Base-by-base conservation (phyloP, 1,140 invertebrate species). In the Bilobella aurantiaca region DNA sequence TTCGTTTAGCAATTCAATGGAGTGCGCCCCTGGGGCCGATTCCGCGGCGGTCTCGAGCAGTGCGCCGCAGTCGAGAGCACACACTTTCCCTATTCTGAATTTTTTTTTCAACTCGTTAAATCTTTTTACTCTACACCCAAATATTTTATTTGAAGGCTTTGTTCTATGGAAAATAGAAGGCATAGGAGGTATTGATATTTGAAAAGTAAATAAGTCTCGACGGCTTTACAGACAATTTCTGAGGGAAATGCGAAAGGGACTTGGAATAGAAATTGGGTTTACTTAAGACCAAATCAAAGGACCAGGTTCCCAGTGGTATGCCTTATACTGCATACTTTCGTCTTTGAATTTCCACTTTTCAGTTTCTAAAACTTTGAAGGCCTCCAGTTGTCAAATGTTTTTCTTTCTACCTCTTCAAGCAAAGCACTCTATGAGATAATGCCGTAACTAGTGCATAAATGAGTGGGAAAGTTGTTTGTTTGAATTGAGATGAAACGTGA, bases 1-100 rank as follows among this genome's bases (percentile, higher is more conserved):
- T 72, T 67, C 67, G 65, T 67, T 72, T 72, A 69, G 67, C 67
- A 69, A 67, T 72, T 72, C 67, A 69, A 69, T 69, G 59, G 65
- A 72, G 62, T 67, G 67, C 67, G 65, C 70, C 70, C 70, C 56
- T 67, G 70, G 67, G 70, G 64, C 47, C 67, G 65, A 72, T 72
- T 70, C 37, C 63, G 66, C 53, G 67, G 65, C 63, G 62, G 53
- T 65, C 67, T 65, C n/a, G n/a, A n/a, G n/a, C n/a, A n/a, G n/a
- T n/a, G n/a, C n/a, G n/a, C n/a, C n/a, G n/a, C n/a, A n/a, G n/a
- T n/a, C n/a, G 67, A 65, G 64, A 65, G 59, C 63, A 63, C 57
- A 58, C 28, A 47, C 60, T 68, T 60, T 64, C 62, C 59, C 46
- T 57, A 34, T 63, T 58, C 57, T 27, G 47, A 56, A 16, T 63